These are phyloP conservation scores for Strigamia transsilvanica DNA, from an alignment of 2,888 invertebrate genomes.

Conservation along the genomic window DNA sequence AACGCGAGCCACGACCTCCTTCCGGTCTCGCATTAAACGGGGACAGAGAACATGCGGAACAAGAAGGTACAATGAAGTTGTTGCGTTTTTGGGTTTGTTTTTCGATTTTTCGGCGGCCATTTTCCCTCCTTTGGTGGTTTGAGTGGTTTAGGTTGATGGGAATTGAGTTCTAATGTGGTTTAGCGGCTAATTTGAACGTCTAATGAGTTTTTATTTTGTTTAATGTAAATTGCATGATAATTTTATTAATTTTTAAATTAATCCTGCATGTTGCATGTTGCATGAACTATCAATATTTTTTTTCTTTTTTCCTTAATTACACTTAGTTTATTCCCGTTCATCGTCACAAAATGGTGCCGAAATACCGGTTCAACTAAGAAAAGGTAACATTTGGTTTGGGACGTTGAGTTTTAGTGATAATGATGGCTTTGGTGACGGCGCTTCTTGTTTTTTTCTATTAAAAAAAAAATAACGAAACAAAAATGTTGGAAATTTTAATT, in stretches of 20 bases:
- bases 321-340: background rate
- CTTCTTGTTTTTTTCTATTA: no score
- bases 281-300: slow-evolving; percentile 16
- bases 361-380: slow-evolving; percentile 38
- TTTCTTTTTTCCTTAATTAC: slow-evolving; percentile 35
- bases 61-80: slow-evolving; percentile 61
- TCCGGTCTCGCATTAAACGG: slow-evolving; percentile 60
- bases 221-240: background rate
- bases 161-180: background rate
- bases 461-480: no score
- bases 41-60: slow-evolving; percentile 61
- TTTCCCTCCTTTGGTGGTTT: background rate
- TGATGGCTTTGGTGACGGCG: background rate
- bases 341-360: slow-evolving; percentile 45
- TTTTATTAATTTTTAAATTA: background rate
- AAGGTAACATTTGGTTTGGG: slow-evolving; percentile 34
- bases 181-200: no score
- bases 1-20: slow-evolving; percentile 57
- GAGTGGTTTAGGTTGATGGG: background rate
- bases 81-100: background rate
- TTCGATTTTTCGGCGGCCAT: background rate
- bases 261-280: slow-evolving; percentile 51
- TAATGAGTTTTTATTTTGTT: background rate
- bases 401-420: background rate
- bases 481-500: background rate